Evolutionary conservation across 1,140 invertebrate genomes (phyloP).

Genomic region (Drosophila ohnishii): DNA sequence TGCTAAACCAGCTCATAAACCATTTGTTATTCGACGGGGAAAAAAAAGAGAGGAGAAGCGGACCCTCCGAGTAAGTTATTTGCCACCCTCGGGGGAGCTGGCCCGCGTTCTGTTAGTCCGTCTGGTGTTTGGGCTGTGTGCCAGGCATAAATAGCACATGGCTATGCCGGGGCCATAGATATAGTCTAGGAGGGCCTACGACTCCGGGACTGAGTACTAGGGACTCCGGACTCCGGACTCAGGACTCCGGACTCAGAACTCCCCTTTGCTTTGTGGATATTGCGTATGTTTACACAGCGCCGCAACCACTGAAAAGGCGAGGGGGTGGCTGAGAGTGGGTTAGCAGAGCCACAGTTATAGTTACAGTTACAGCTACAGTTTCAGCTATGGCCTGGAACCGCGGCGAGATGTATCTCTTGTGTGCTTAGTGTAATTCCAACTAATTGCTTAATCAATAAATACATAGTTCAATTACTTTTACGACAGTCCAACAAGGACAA

Average conservation of each 20-base stretch:
- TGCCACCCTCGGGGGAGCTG: conserved; percentile 5
- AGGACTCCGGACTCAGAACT: background rate
- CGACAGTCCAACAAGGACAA: conserved; percentile 1
- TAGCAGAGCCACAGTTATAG: conserved; percentile 12
- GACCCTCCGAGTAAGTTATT: conserved; percentile 38
- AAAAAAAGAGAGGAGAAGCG: conserved; percentile 8
- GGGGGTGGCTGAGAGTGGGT: background rate
- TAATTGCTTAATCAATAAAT: conserved; percentile 78
- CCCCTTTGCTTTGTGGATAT: conserved; percentile 38
- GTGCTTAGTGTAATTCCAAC: conserved; percentile 61
- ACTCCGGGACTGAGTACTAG: background rate
- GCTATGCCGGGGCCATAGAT: conserved; percentile 27
- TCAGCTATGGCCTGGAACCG: conserved; percentile 5
- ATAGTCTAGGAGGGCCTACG: conserved; percentile 14
- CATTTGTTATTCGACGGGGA: conserved; percentile 27
- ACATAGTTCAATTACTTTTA: conserved; percentile 61
- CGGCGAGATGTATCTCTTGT: conserved; percentile 46
- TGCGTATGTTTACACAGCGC: conserved; percentile 54
- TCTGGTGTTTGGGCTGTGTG: conserved; percentile 50
- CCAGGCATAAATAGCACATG: conserved; percentile 60
- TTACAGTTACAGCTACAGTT: conserved; percentile 4
- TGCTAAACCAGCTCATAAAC: conserved; percentile 32
- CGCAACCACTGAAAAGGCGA: conserved; percentile 31
- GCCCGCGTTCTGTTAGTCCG: conserved; percentile 13
- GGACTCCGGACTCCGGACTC: background rate